These are phyloP conservation scores for Anguilla marmorata DNA, from an alignment of 2,797 vertebrate genomes.

Conservation along the genomic window DNA sequence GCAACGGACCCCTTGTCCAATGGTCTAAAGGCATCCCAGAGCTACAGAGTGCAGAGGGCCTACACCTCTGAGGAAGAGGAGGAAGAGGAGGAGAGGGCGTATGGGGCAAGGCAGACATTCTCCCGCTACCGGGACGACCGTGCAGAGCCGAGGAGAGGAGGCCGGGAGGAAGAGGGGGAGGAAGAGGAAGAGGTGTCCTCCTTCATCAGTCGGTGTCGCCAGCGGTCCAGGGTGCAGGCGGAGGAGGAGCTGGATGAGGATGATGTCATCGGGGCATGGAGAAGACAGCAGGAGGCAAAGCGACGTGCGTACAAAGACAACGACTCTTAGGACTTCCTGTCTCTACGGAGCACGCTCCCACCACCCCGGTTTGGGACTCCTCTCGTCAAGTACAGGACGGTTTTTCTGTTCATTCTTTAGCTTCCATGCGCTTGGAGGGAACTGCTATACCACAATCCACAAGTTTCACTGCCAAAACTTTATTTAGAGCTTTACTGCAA, in stretches of 20 bases:
- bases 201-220: slow-evolving; percentile 73
- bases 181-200: slow-evolving; percentile 75
- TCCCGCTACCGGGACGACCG: slow-evolving; percentile 71
- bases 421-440: not conserved
- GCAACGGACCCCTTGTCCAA: slow-evolving; percentile 53
- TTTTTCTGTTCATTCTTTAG: not conserved
- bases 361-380: not conserved
- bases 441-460: not conserved
- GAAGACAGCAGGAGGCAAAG: slow-evolving; percentile 78
- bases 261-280: slow-evolving; percentile 87
- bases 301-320: slow-evolving; percentile 66
- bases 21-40: slow-evolving; percentile 53
- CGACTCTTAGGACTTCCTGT: slow-evolving; percentile 57
- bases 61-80: slow-evolving; percentile 61
- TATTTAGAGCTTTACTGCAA: not conserved
- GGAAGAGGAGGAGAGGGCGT: slow-evolving; percentile 63
- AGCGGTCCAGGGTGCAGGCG: slow-evolving; percentile 72
- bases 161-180: slow-evolving; percentile 62
- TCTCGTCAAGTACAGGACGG: not conserved
- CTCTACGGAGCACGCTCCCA: not conserved
- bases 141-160: slow-evolving; percentile 54
- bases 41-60: slow-evolving; percentile 37
- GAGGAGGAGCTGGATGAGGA: slow-evolving; percentile 81
- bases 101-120: slow-evolving; percentile 75
- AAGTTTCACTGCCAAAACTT: not conserved